Percentiles rank a stretch among this genome's conserved stretches.
Conservation (phyloP, 2,797 vertebrate genomes). For the Enteromius mattozi region DNA sequence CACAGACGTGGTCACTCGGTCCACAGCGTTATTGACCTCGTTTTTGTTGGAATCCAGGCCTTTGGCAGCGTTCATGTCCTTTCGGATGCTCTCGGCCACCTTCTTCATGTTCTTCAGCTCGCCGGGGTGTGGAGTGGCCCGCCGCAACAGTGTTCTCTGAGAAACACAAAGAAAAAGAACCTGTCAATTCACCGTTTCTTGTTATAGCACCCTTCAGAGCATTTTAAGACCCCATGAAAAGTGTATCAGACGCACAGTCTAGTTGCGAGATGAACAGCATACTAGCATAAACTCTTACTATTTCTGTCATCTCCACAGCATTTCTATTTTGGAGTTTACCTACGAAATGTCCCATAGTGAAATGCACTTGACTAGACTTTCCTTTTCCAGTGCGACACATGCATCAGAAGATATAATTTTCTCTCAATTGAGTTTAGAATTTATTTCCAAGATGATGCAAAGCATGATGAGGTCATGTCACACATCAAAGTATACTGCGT, state of each 20-base stretch:
- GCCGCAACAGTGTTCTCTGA: conserved; percentile 91
- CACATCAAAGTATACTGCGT: background rate
- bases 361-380: background rate
- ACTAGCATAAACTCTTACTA: background rate
- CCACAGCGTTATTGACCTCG: conserved; percentile 95
- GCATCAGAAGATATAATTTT: background rate
- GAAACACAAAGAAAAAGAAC: background rate
- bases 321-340: background rate
- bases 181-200: background rate
- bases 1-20: conserved; percentile 97
- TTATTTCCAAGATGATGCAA: background rate
- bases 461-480: background rate
- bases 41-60: conserved; percentile 99
- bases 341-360: background rate
- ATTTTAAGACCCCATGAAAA: background rate
- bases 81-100: conserved; percentile 92
- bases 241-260: background rate
- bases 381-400: background rate
- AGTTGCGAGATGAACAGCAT: background rate
- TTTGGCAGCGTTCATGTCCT: conserved; percentile 96
- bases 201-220: background rate
- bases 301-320: background rate
- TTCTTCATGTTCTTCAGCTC: conserved; percentile 98
- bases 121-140: conserved; percentile 95
- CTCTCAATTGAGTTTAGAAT: background rate